These are phyloP conservation scores for Hafferia zeledoni DNA, from an alignment of 2,797 vertebrate genomes.

Conservation along the genomic window DNA sequence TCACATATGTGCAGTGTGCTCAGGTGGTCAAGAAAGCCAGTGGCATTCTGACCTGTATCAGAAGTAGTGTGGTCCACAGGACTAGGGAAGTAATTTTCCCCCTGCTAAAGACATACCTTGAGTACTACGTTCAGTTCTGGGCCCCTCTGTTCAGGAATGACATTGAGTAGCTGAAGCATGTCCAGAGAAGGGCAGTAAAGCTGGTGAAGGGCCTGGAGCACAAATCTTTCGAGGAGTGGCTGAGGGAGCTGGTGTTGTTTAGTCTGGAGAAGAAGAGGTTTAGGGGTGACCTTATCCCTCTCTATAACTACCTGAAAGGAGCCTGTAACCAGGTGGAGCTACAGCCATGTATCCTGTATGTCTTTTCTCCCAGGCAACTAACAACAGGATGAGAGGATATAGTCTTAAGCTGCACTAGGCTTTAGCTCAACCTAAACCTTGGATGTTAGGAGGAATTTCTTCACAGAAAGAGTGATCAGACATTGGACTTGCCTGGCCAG, in stretches of 20 bases:
- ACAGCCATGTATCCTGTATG: background rate
- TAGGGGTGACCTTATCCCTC: too few relatives aligned
- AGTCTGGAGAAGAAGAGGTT: background rate
- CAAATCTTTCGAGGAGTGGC: background rate
- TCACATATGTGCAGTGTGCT: background rate
- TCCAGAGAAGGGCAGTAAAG: background rate
- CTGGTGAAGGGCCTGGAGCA: background rate
- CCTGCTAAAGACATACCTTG: too few relatives aligned
- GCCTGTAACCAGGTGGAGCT: background rate
- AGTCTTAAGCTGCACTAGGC: background rate
- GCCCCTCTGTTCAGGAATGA: background rate
- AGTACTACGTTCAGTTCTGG: background rate
- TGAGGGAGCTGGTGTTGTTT: background rate
- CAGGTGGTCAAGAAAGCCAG: background rate
- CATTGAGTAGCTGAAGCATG: background rate
- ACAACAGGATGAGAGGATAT: background rate
- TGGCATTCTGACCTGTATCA: background rate
- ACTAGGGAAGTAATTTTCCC: background rate
- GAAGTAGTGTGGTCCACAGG: too few relatives aligned
- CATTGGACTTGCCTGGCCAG: background rate
- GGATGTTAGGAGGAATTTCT: background rate
- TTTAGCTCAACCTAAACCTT: background rate
- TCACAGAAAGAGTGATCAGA: background rate
- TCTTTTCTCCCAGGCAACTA: background rate
- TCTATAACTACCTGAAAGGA: background rate